Conservation (phyloP, 2,797 vertebrate species). For the Falco concolor region DNA sequence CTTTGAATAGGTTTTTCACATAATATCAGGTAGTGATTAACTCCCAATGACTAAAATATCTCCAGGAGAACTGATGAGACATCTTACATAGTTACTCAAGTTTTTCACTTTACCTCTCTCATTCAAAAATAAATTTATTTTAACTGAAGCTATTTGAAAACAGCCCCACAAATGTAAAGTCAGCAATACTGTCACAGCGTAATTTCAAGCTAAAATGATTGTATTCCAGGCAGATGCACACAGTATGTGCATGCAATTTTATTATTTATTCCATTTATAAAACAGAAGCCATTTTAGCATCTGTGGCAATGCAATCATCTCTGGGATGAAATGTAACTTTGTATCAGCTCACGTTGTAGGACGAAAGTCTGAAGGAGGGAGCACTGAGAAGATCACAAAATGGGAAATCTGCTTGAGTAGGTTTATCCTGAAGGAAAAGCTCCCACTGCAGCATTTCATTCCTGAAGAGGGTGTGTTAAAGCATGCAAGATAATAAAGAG, state of each 20-base stretch:
- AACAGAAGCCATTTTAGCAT: background rate
- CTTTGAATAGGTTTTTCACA: constrained; percentile 5
- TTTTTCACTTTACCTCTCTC: background rate
- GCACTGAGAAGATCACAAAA: background rate
- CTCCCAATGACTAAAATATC: constrained; percentile 58
- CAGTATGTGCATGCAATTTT: background rate
- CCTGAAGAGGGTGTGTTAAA: constrained; percentile 56
- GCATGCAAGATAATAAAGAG: constrained; percentile 22
- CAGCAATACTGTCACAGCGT: background rate
- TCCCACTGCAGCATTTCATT: background rate
- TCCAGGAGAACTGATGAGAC: constrained; percentile 21
- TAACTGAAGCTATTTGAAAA: background rate
- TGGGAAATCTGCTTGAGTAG: background rate
- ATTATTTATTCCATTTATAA: background rate
- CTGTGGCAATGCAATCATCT: background rate
- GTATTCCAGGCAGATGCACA: background rate
- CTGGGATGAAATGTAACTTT: background rate
- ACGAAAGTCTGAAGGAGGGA: background rate
- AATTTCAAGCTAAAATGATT: background rate
- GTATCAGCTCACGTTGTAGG: background rate
- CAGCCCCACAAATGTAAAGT: background rate
- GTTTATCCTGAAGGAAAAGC: background rate
- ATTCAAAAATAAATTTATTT: background rate
- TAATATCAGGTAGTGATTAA: constrained; percentile 68
- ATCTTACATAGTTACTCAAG: background rate